A percentile compares a stretch with the other conserved stretches of the same genome.
These are phyloP conservation scores for Suricata suricatta DNA, from an alignment of 2,113 vertebrate species.

Conservation along the genomic window DNA sequence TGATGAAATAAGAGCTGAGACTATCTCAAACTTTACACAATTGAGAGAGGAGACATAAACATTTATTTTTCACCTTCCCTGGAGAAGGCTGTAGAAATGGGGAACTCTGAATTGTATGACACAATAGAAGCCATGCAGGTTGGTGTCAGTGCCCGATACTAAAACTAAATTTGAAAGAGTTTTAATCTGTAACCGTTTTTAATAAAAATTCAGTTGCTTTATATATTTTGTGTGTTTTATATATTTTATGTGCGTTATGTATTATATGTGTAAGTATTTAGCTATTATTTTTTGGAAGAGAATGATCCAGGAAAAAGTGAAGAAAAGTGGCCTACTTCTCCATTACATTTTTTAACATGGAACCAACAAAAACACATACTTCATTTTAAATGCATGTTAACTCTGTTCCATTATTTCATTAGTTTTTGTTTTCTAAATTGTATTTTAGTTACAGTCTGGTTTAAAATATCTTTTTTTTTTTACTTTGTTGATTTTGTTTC, in stretches of 20 bases:
- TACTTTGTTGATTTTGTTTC: not conserved
- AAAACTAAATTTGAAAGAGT: not conserved
- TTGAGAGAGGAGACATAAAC: not conserved
- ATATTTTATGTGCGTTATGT: not conserved
- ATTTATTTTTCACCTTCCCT: not conserved
- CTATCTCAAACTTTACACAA: not conserved
- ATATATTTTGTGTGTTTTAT: not conserved
- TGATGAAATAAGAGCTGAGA: not conserved
- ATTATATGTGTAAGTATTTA: not conserved
- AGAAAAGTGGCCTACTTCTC: not conserved
- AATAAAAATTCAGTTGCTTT: not conserved
- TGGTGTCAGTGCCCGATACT: not conserved
- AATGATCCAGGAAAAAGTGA: not conserved
- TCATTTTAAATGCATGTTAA: not conserved
- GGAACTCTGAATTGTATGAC: not conserved
- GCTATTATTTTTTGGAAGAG: not conserved
- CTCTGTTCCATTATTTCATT: not conserved
- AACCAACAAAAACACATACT: not conserved
- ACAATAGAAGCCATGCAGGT: not conserved
- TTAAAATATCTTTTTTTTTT: not conserved
- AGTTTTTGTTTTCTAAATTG: not conserved
- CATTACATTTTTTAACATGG: not conserved
- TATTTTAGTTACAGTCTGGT: not conserved
- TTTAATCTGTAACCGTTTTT: not conserved
- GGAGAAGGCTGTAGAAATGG: not conserved